phyloP scores from a whole-genome alignment of 1,140 invertebrate species.

The Drosophila sulfurigaster region DNA sequence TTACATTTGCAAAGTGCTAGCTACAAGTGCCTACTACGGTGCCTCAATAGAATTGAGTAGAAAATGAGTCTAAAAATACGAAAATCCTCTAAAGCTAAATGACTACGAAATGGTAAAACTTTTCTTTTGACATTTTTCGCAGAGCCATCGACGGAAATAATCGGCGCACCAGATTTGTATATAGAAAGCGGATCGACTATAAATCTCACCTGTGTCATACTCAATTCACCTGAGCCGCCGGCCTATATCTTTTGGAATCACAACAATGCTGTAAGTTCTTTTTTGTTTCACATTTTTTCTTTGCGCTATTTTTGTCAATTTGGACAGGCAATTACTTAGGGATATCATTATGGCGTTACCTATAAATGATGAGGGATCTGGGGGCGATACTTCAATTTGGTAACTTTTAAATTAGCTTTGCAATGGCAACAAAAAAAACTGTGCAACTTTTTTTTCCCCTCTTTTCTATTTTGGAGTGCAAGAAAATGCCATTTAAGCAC shows the following conservation, averaged over 20 bases:
- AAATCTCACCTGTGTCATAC: slow-evolving; percentile 95
- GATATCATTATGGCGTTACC: slow-evolving; percentile 60
- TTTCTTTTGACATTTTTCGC: slow-evolving; percentile 79
- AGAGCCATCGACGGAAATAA: slow-evolving; percentile 95
- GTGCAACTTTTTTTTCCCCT: slow-evolving; percentile 45
- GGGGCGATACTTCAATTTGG: slow-evolving; percentile 66
- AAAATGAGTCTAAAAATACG: slow-evolving; percentile 8
- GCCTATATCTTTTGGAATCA: slow-evolving; percentile 97
- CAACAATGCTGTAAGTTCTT: slow-evolving; percentile 91
- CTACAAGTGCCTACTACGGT: neutral
- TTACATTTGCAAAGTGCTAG: neutral
- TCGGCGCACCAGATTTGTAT: slow-evolving; percentile 95
- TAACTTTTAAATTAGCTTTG: slow-evolving; percentile 82
- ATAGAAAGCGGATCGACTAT: slow-evolving; percentile 96
- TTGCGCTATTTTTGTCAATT: slow-evolving; percentile 21
- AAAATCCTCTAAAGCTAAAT: slow-evolving; percentile 6
- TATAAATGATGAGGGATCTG: slow-evolving; percentile 55
- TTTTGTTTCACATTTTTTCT: slow-evolving; percentile 2
- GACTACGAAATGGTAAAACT: neutral
- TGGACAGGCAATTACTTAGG: slow-evolving; percentile 68
- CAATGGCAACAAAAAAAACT: slow-evolving; percentile 51
- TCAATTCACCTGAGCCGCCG: slow-evolving; percentile 95
- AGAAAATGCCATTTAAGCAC: slow-evolving; percentile 71
- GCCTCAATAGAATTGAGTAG: neutral
- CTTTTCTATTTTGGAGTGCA: slow-evolving; percentile 46